A percentile compares a stretch with the other conserved stretches of the same genome.
Evolutionary conservation across 2,888 invertebrate species (phyloP).

Genomic region (Metalampra italica): DNA sequence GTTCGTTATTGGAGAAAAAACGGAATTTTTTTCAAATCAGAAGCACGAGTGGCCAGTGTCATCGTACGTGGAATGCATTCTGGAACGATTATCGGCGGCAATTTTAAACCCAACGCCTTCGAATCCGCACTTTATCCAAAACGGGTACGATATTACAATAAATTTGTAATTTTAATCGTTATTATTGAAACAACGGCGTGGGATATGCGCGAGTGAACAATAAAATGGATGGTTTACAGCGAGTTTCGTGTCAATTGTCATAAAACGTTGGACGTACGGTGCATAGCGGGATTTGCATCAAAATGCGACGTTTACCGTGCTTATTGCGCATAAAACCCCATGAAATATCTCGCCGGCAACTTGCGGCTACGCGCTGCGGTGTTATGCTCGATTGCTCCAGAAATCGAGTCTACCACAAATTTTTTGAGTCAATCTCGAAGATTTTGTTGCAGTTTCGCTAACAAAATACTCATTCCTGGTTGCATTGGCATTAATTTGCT

Average conservation of each 20-base stretch:
- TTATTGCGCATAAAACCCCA: constrained; percentile 48
- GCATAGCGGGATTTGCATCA: constrained; percentile 55
- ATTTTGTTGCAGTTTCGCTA: too few species aligned
- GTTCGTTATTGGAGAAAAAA: background rate
- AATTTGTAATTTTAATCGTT: constrained; percentile 71
- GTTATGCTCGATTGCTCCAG: constrained; percentile 49
- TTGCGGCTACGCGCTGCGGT: constrained; percentile 43
- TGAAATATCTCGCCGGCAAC: constrained; percentile 36
- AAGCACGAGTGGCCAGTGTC: constrained; percentile 24
- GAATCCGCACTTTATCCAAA: constrained; percentile 56
- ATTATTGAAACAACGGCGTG: constrained; percentile 68
- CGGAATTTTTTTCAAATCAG: background rate
- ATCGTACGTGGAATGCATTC: constrained; percentile 41
- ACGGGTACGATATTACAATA: constrained; percentile 52
- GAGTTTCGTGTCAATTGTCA: constrained; percentile 48
- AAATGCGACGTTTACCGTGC: constrained; percentile 48
- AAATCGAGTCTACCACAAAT: constrained; percentile 32
- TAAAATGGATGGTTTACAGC: constrained; percentile 66
- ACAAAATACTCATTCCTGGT: too few species aligned
- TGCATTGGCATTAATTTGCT: too few species aligned
- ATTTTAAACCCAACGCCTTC: constrained; percentile 31
- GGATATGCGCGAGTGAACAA: constrained; percentile 46
- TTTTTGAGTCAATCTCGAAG: too few species aligned
- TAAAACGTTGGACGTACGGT: constrained; percentile 49
- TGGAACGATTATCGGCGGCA: constrained; percentile 37